Evolutionary conservation across 2,888 invertebrate genomes (phyloP), one percentile per base, ranked within the genome.

Genomic region (Heliconius charithonia): DNA sequence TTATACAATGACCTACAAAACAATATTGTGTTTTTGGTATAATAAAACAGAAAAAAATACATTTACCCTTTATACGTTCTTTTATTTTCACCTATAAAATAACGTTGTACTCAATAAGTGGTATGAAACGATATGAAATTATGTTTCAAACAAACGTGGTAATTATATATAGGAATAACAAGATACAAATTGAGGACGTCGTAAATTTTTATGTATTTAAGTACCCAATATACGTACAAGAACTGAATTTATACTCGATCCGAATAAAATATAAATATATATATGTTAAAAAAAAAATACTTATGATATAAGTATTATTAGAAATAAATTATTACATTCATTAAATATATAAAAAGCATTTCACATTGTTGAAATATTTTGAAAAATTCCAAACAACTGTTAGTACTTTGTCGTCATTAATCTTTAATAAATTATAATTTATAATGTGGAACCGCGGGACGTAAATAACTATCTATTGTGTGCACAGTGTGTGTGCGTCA

Each of bases 371-470:
- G 63, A n/a, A 75, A 81, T 78, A 79, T 45, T 76, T 76, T 77
- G 62, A 78, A 59, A 71, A 76, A 80, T 80, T 63, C 77, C 80
- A 74, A 72, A 78, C 79, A 80, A 79, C 79, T 81, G 83, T 85
- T 84, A 83, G 83, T 84, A 82, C 77, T 79, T 80, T 80, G 78
- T 69, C 63, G 65, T 79, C 84, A 85, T 85, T 83, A 81, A 84
- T 85, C 85, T 81, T 80, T 72, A 73, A 81, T 81, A 82, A 82
- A 82, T 79, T 81, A 82, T 83, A 84, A 84, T 85, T 83, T 82
- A 84, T 84, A 65, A 78, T 45, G 41, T 59, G 72, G 66, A 74
- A 59, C 71, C 32, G 70, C 70, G 74, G 69, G 79, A 70, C 70
- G 71, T 70, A 75, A 73, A 78, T 73, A 66, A 13, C 41, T 63